These are phyloP conservation scores for Porites cylindrica DNA, from an alignment of 92 coral and sea anemone genomes.

Conservation along the genomic window DNA sequence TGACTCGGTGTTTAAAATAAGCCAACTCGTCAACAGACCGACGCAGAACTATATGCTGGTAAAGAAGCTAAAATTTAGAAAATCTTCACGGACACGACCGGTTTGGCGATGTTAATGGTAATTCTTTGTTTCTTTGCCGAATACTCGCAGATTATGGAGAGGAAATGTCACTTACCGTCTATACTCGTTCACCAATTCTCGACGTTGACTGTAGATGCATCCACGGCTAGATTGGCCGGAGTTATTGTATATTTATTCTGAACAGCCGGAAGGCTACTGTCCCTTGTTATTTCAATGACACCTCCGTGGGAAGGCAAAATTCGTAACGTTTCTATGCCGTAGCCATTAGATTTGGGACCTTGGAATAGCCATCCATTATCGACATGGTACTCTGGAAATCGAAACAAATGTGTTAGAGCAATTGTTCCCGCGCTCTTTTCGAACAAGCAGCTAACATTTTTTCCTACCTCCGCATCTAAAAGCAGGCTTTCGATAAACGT, in stretches of 20 bases:
- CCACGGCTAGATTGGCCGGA: slow-evolving; percentile 3
- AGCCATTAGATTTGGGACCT: background rate
- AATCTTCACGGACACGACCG: too few species aligned
- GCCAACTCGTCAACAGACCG: background rate
- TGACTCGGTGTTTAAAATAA: background rate
- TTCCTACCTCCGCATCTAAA: slow-evolving; percentile 1
- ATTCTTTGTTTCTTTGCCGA: too few species aligned
- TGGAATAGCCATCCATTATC: background rate
- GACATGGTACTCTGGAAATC: slow-evolving; percentile 1
- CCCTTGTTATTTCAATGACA: slow-evolving; percentile 13
- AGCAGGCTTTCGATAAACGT: background rate
- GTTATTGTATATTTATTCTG: slow-evolving; percentile 16
- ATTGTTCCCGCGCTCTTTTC: too few species aligned
- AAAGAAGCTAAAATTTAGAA: too few species aligned
- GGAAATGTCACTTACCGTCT: background rate
- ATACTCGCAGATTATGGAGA: too few species aligned
- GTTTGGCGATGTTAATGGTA: too few species aligned
- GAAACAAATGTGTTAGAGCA: background rate
- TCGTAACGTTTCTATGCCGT: background rate
- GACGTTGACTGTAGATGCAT: background rate
- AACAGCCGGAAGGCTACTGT: background rate
- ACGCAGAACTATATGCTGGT: too few species aligned
- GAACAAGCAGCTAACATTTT: background rate
- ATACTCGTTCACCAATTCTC: background rate
- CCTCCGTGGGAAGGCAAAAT: slow-evolving; percentile 18